Base-by-base conservation (phyloP, 1,140 invertebrate species). In the Lordiphosa mommai region DNA sequence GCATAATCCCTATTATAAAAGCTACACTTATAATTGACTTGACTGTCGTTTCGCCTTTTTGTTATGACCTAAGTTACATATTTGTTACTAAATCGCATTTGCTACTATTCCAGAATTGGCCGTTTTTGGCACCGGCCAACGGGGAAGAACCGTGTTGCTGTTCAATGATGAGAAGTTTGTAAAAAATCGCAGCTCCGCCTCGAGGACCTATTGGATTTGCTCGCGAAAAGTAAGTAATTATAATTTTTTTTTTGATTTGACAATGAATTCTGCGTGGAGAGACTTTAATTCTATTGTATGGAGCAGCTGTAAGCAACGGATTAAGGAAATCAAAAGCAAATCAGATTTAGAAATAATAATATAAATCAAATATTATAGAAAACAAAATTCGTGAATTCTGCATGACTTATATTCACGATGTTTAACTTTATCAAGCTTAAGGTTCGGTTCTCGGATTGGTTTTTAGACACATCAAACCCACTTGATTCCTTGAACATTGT, bases 201-300 rank as follows among this genome's bases (percentile, higher is more conserved):
- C 77, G 8, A 80, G 87, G 5, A 88, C 87, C 0, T 88, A 88
- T 41, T 88, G 87, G 87, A 86, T 88, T 6, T 88, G 87, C 50
- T 76, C 80, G 1, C 67, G 58, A 46, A 88, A 88, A 58, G 87
- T 88, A 13, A 57, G 55, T 61, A 2, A 2, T 37, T 6, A 0
- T 7, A 37, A 17, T n/a, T 29, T 14, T 12, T 13, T n/a, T n/a
- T 23, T 3, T 29, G 12, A 44, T 30, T 8, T 30, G 5, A 30
- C 1, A 1, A 41, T 17, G 2, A 10, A n/a, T n/a, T n/a, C n/a
- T n/a, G n/a, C n/a, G n/a, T n/a, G n/a, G n/a, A n/a, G n/a, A n/a
- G n/a, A n/a, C n/a, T n/a, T n/a, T n/a, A n/a, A n/a, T n/a, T n/a
- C n/a, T n/a, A n/a, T n/a, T n/a, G n/a, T n/a, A n/a, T n/a, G n/a